phyloP scores from a whole-genome alignment of 2,113 vertebrate genomes.

The Tachysurus fulvidraco region DNA sequence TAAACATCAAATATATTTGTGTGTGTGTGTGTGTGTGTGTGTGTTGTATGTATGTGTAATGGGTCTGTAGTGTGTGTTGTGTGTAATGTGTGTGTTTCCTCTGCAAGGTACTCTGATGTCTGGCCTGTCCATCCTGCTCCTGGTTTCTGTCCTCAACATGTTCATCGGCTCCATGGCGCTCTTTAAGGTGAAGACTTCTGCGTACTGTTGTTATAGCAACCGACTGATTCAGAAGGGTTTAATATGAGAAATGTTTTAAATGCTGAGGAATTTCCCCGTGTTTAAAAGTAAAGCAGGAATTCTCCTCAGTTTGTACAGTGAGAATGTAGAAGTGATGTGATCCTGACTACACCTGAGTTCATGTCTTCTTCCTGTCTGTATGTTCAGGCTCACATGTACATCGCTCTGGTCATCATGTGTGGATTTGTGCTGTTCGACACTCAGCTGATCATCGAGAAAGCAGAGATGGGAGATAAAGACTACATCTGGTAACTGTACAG shows the following conservation, averaged over 20 bases:
- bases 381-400: conserved; percentile 85
- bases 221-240: no score
- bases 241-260: neutral
- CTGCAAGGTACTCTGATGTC: conserved; percentile 86
- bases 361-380: neutral
- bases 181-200: conserved; percentile 76
- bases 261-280: neutral
- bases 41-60: neutral
- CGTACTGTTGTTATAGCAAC: neutral
- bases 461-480: conserved; percentile 93
- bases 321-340: no score
- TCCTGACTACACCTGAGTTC: neutral
- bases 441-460: conserved; percentile 97
- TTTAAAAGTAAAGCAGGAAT: neutral
- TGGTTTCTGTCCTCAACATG: conserved; percentile 85
- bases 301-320: neutral
- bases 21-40: neutral
- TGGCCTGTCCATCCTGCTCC: conserved; percentile 79
- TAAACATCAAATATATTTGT: conserved; percentile 51
- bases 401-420: conserved; percentile 90
- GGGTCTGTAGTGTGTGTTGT: neutral
- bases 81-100: conserved; percentile 1
- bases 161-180: conserved; percentile 85
- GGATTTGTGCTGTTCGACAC: conserved; percentile 98
- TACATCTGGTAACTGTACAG: conserved; percentile 83